Percentiles rank a stretch among this genome's conserved stretches.
These are phyloP conservation scores for Acronicta alni DNA, from an alignment of 2,888 invertebrate genomes.

Conservation along the genomic window DNA sequence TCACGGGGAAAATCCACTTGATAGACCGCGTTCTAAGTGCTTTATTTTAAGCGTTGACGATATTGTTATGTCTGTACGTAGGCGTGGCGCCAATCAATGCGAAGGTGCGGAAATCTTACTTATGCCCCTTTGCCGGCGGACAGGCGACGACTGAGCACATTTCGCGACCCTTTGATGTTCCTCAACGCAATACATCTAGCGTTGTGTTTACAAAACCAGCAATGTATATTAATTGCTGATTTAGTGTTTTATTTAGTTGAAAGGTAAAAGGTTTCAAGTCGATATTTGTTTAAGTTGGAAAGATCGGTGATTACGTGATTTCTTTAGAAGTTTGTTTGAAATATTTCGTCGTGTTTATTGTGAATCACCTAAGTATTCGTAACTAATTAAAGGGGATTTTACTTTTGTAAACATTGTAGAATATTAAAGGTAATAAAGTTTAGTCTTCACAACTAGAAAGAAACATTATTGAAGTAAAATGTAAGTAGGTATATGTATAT, in stretches of 20 bases:
- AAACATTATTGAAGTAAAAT: too few species aligned
- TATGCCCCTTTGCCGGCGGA: conserved; percentile 34
- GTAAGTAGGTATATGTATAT: too few species aligned
- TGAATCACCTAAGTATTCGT: conserved; percentile 14
- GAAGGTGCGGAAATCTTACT: conserved; percentile 71
- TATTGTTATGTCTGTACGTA: conserved; percentile 75
- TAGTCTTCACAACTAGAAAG: too few species aligned
- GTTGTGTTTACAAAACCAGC: conserved; percentile 58
- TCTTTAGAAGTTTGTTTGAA: conserved; percentile 48
- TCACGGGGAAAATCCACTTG: conserved; percentile 54
- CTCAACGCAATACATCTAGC: conserved; percentile 53
- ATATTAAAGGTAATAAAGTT: neutral
- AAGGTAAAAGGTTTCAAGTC: conserved; percentile 54
- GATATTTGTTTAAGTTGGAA: conserved; percentile 46
- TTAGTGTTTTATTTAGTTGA: conserved; percentile 57
- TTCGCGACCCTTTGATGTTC: conserved; percentile 64
- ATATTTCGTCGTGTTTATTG: conserved; percentile 35
- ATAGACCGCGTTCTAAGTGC: conserved; percentile 81
- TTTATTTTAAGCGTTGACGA: conserved; percentile 77
- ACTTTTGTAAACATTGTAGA: neutral
- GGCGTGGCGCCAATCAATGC: conserved; percentile 70
- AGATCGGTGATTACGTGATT: conserved; percentile 49
- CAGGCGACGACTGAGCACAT: conserved; percentile 62
- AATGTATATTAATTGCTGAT: conserved; percentile 61
- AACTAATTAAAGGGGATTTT: conserved; percentile 18